Evolutionary conservation across 2,888 invertebrate species (phyloP).

Genomic region (Unio delphinus): DNA sequence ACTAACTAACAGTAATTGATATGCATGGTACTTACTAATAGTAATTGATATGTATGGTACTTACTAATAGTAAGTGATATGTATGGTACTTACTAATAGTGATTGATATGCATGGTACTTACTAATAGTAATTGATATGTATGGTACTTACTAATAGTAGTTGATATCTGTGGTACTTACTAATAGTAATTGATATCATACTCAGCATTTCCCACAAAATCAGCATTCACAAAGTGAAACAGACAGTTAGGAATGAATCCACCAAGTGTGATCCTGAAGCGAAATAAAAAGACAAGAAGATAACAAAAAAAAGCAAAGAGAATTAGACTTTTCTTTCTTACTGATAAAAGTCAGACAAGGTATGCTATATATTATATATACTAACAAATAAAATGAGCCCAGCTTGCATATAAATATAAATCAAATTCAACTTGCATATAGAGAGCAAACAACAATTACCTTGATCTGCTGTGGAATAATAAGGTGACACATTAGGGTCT

Average conservation of each 20-base stretch:
- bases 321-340: too few relatives aligned
- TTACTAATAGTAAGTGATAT: constrained; percentile 47
- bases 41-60: constrained; percentile 11
- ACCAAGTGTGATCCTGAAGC: constrained; percentile 52
- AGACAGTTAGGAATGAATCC: constrained; percentile 53
- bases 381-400: too few relatives aligned
- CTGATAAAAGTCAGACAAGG: too few relatives aligned
- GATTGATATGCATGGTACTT: background rate
- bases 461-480: too few relatives aligned
- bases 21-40: too few relatives aligned
- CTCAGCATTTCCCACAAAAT: constrained; percentile 47
- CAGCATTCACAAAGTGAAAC: constrained; percentile 55
- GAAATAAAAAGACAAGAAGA: constrained; percentile 3
- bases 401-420: too few relatives aligned
- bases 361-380: too few relatives aligned
- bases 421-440: too few relatives aligned
- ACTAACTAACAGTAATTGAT: too few relatives aligned
- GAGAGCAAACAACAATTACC: too few relatives aligned
- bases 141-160: constrained; percentile 11
- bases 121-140: constrained; percentile 17
- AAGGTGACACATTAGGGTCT: too few relatives aligned
- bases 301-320: background rate
- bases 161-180: constrained; percentile 35
- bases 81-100: too few relatives aligned
- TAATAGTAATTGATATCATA: constrained; percentile 43